Evolutionary conservation across 2,797 vertebrate species (phyloP), one percentile per base, ranked within the genome.

Genomic region (Spheniscus humboldti): DNA sequence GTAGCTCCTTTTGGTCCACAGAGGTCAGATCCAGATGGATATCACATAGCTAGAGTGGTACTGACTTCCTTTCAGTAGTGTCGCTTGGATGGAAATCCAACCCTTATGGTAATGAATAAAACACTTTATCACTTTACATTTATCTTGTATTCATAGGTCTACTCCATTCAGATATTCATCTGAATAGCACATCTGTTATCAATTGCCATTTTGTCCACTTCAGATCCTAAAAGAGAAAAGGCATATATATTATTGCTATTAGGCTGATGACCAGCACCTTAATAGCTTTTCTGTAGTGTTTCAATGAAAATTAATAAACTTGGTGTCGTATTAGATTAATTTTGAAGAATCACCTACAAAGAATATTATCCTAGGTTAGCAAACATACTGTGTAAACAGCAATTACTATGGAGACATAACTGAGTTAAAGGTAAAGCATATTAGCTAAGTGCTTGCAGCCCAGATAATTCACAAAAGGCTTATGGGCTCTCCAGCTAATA

Each of bases 231-330:
- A 27, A 84, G 78, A 69, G 43, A 17, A 74, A 93, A 92, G 17
- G 4, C 55, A 89, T 53, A 59, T 27, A 33, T 56, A 64, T 79
- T 56, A 79, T 52, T 63, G 5, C 10, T 79, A 20, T 80, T 86
- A 90, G 64, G 52, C 12, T 85, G 31, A 79, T 93, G 74, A 59
- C 28, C 78, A 82, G 31, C 2, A 37, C 43, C 31, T 89, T 59
- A 91, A 79, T 63, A 74, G 23, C 2, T 19, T 87, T 94, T 85
- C 60, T 1, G 0, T 63, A 63, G n/a, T 1, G 2, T 64, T 91
- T 95, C 10, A 94, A 80, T 91, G 31, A 83, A 94, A 88, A 74
- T 74, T 67, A 83, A 92, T 94, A 55, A 88, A 80, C 18, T 37
- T n/a, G 2, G 5, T 73, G 33, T 56, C 2, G 1, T 76, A 69